Evolutionary conservation across 1,140 invertebrate genomes (phyloP).

Genomic region (Zaprionus tsacasi): DNA sequence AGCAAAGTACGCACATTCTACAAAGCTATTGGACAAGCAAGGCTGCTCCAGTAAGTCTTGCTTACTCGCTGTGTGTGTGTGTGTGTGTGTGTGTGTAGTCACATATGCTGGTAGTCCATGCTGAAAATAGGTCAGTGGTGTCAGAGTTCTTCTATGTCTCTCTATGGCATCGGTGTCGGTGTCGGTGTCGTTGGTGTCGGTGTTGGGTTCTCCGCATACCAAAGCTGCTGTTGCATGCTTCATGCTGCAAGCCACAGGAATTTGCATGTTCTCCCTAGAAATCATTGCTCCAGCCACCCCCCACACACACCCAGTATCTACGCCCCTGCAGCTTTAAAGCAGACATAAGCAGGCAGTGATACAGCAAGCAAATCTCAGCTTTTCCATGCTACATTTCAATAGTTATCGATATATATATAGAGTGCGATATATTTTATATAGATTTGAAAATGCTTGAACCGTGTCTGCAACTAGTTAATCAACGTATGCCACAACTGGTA

Average conservation of each 20-base stretch:
- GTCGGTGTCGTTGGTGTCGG: conserved; percentile 20
- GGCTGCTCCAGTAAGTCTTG: background rate
- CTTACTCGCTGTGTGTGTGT: background rate
- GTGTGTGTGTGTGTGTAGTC: background rate
- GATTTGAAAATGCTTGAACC: conserved; percentile 2
- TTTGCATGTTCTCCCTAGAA: conserved; percentile 56
- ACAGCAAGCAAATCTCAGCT: conserved; percentile 30
- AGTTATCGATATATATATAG: conserved; percentile 1
- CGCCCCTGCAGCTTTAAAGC: background rate
- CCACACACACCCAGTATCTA: no score
- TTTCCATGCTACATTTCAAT: conserved; percentile 2
- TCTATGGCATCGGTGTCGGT: conserved; percentile 30
- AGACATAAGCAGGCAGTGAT: conserved; percentile 15
- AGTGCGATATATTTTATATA: background rate
- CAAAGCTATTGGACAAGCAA: conserved; percentile 33
- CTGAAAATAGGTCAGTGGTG: conserved; percentile 60
- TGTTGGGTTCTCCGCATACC: conserved; percentile 40
- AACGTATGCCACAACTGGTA: conserved; percentile 30
- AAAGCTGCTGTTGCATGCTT: conserved; percentile 21
- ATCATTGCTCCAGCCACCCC: no score
- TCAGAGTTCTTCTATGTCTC: conserved; percentile 36
- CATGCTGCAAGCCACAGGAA: conserved; percentile 59
- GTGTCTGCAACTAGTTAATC: conserved; percentile 9
- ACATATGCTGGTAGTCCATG: conserved; percentile 26
- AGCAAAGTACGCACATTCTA: conserved; percentile 64